phyloP scores from a whole-genome alignment of 2,797 vertebrate genomes.

The Thripadectes ignobilis region DNA sequence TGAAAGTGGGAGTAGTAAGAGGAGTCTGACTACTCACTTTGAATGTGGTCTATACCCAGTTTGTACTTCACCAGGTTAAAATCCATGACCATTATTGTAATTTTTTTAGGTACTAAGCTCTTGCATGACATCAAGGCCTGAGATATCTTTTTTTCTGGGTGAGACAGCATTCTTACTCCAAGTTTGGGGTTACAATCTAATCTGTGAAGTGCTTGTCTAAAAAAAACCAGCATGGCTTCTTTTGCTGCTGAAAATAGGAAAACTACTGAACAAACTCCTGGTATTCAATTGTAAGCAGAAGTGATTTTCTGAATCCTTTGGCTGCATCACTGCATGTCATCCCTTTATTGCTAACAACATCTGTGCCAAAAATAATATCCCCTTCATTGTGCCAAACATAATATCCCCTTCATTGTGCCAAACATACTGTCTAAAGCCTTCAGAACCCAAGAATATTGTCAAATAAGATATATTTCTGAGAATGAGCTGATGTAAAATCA shows the following conservation, averaged over 20 bases:
- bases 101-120: neutral
- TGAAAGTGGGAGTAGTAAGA: neutral
- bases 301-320: neutral
- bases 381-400: neutral
- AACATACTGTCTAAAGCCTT: neutral
- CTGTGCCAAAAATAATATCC: neutral
- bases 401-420: neutral
- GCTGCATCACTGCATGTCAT: neutral
- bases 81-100: neutral
- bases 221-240: neutral
- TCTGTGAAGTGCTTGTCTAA: neutral
- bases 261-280: neutral
- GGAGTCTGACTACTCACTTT: neutral
- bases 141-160: neutral
- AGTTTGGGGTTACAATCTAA: neutral
- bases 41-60: neutral
- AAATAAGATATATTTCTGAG: constrained; percentile 5
- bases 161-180: neutral
- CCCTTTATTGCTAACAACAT: neutral
- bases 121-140: neutral
- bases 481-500: neutral
- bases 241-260: neutral
- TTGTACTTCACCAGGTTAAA: neutral
- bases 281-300: neutral
- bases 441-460: neutral